Evolutionary conservation across 2,888 invertebrate genomes (phyloP), one percentile per base, ranked within the genome.

Genomic region (Pristionchus maxplancki): DNA sequence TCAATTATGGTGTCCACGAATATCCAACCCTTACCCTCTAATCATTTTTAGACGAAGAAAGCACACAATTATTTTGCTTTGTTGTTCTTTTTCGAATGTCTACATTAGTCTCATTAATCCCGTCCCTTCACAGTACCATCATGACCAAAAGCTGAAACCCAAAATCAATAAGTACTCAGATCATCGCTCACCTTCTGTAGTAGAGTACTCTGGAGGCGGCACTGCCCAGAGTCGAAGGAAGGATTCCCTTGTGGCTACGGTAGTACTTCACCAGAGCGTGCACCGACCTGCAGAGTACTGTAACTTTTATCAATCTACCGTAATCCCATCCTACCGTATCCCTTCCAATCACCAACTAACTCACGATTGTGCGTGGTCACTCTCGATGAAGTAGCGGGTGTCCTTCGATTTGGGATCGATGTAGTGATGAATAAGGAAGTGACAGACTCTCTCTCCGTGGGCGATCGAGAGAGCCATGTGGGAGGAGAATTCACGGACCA

Each of bases 221-320:
- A 1, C 17, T n/a, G 37, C 48, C 62, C 20, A 92, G 89, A 67
- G 89, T 89, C 11, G 87, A 88, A 50, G 87, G 85, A 13, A 91
- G 90, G 28, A 92, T 90, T 81, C 91, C 90, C 88, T 90, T 89
- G 88, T 92, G 89, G 31, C 87, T 89, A 34, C 82, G 89, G 88
- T 92, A 92, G 88, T 92, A 90, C 17, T 89, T 88, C 83, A 90
- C 90, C 58, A 92, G 89, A 17, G 82, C 74, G 90, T 91, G 81
- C 91, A 91, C 90, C 58, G 78, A 78, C 78, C 78, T 78, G 28
- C 2, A 78, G 28, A 15, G 17, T 50, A 81, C 81, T 44, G 50
- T 50, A 81, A 40, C 1, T 81, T 44, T 2, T 20, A 37, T 74
- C 17, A 48, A 28, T n/a, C 44, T 17, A 1, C n/a, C n/a, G n/a